Base-by-base conservation (phyloP, 2,888 invertebrate genomes). In the Caenorhabditis sinica region DNA sequence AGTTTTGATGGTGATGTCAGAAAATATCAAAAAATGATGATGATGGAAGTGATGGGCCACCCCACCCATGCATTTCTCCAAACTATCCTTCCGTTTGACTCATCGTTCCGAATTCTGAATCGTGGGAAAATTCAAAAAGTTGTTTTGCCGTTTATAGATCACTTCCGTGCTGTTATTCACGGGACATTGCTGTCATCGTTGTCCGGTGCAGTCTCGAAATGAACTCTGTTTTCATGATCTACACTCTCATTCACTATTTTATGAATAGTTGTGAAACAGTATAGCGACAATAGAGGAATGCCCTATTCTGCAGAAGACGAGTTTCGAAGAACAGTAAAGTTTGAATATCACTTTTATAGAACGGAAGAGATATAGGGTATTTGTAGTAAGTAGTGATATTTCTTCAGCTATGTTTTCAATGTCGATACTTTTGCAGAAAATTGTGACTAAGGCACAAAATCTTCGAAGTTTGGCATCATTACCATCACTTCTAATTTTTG, bases 1-100 rank as follows among this genome's bases (percentile, higher is more conserved):
- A 20, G 56, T 65, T 63, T 79, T 79, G 79, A 80, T 80, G 80
- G 71, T 80, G 80, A 80, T 80, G 80, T 80, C 72, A 72, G 80
- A 28, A 61, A 45, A 25, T 65, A 65, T 65, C 65, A 65, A 65
- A 65, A 65, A 25, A 65, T 65, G 65, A 68, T 73, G 69, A 71
- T 45, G 69, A 71, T 43, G 77, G 43, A 13, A 2, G 33, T 45
- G 30, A 11, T 5, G 49, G 49, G 49, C 20, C 49, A 45, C 69
- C n/a, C n/a, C 43, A 66, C 79, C 68, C 68, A 68, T 68, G 68
- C 68, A 68, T 28, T 68, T 49, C 28, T 40, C 40, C 15, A 8
- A 49, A 30, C 65, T 36, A 69, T 65, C 61, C 49, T 40, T 36
- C 40, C 43, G 49, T 77, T 56, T 79, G 71, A 79, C 65, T 79